These are phyloP conservation scores for Barypeithes pellucidus DNA, from an alignment of 2,888 invertebrate genomes.

Conservation along the genomic window DNA sequence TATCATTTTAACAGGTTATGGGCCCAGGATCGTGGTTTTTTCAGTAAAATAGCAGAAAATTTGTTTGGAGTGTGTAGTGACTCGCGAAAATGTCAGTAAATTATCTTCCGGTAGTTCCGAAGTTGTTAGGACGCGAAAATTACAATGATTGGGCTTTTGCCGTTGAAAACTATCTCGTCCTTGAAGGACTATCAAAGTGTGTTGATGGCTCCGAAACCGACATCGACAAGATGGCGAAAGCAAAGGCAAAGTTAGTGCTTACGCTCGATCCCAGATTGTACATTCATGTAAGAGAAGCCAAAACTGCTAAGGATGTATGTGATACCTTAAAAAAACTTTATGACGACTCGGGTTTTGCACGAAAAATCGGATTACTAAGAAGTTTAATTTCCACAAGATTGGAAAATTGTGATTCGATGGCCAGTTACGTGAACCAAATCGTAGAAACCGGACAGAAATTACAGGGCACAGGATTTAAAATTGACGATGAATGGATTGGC, in stretches of 20 bases:
- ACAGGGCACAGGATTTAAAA: slow-evolving; percentile 60
- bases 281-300: slow-evolving; percentile 24
- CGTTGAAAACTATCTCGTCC: too few species aligned
- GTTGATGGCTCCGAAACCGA: too few species aligned
- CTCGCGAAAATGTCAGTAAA: too few species aligned
- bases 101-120: too few species aligned
- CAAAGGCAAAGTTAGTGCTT: slow-evolving; percentile 15
- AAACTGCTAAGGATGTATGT: slow-evolving; percentile 7
- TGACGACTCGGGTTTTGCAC: neutral
- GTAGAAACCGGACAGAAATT: slow-evolving; percentile 59
- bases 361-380: slow-evolving; percentile 41
- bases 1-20: too few species aligned
- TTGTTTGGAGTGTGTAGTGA: too few species aligned
- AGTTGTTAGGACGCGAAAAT: too few species aligned
- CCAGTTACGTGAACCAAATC: slow-evolving; percentile 60
- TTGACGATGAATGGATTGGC: too few species aligned
- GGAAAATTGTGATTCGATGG: slow-evolving; percentile 55
- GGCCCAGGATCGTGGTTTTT: too few species aligned
- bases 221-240: slow-evolving; percentile 14
- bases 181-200: too few species aligned
- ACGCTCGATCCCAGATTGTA: slow-evolving; percentile 6
- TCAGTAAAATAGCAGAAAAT: too few species aligned
- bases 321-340: slow-evolving; percentile 9
- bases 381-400: slow-evolving; percentile 56
- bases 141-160: too few species aligned